Evolutionary conservation across 2,888 invertebrate species (phyloP).

Genomic region (Eupithecia pulchellata): DNA sequence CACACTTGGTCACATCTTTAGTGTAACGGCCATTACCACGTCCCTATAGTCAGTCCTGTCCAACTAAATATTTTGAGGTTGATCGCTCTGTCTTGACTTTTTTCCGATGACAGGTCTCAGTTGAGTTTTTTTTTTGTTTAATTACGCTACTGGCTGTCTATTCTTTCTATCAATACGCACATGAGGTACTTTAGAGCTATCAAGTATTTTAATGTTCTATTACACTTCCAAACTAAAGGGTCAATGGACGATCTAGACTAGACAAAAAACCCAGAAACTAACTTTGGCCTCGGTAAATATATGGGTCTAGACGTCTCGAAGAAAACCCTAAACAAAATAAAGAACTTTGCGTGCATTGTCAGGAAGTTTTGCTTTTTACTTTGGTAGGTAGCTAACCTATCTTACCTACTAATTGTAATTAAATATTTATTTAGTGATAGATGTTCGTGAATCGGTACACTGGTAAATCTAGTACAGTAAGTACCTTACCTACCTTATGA

Average conservation of each 20-base stretch:
- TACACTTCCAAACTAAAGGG: not conserved
- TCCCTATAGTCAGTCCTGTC: no score
- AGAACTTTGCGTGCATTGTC: conserved; percentile 18
- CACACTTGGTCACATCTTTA: no score
- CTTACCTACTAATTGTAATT: not conserved
- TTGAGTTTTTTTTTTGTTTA: no score
- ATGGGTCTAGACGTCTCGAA: conserved; percentile 37
- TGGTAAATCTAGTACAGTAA: no score
- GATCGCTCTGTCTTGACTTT: no score
- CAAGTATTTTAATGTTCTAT: not conserved
- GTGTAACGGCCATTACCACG: no score
- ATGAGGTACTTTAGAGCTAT: not conserved
- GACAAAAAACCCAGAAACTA: conserved; percentile 27
- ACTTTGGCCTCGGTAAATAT: conserved; percentile 28
- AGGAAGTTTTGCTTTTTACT: conserved; percentile 10
- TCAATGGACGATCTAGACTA: conserved; percentile 23
- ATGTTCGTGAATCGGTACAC: no score
- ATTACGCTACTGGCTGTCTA: no score
- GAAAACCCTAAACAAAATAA: conserved; percentile 25
- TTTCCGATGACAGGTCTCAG: no score
- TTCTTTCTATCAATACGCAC: no score
- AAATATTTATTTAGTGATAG: no score
- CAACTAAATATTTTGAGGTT: no score
- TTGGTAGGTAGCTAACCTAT: not conserved
- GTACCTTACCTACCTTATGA: not conserved